Evolutionary conservation across 2,888 invertebrate species (phyloP).

Genomic region (Spicauda simplicius): DNA sequence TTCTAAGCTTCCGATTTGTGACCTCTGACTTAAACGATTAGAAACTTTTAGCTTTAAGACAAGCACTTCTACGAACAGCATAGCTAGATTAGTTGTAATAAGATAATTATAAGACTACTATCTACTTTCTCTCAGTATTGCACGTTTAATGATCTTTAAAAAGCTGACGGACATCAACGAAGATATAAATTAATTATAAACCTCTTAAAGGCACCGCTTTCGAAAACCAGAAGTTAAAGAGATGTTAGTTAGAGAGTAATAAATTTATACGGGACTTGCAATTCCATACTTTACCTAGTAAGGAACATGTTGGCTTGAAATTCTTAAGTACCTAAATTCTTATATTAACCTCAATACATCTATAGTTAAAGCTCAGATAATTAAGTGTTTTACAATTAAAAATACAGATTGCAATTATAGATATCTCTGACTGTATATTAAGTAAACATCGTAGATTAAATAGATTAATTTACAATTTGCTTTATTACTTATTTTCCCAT

Average conservation of each 20-base stretch:
- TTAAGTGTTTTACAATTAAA: background rate
- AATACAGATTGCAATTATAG: background rate
- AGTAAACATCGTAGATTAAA: no score
- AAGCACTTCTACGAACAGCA: no score
- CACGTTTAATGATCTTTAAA: slow-evolving; percentile 4
- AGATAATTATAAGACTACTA: background rate
- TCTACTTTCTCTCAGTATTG: background rate
- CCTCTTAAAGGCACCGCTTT: slow-evolving; percentile 3
- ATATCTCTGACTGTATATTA: background rate
- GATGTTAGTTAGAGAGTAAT: background rate
- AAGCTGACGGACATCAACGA: background rate
- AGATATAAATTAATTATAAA: slow-evolving; percentile 10
- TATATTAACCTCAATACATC: background rate
- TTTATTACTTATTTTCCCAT: no score
- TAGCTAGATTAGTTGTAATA: no score
- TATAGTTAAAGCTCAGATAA: background rate
- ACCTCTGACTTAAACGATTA: no score
- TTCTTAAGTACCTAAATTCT: background rate
- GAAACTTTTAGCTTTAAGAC: no score
- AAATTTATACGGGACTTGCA: background rate
- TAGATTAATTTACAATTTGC: no score
- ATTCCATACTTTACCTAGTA: background rate
- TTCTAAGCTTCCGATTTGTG: no score
- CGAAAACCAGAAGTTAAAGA: background rate
- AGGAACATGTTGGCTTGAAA: background rate